These are phyloP conservation scores for Agelas oroides DNA, from an alignment of 37 sponge, comb jelly and placozoan genomes.

Conservation along the genomic window DNA sequence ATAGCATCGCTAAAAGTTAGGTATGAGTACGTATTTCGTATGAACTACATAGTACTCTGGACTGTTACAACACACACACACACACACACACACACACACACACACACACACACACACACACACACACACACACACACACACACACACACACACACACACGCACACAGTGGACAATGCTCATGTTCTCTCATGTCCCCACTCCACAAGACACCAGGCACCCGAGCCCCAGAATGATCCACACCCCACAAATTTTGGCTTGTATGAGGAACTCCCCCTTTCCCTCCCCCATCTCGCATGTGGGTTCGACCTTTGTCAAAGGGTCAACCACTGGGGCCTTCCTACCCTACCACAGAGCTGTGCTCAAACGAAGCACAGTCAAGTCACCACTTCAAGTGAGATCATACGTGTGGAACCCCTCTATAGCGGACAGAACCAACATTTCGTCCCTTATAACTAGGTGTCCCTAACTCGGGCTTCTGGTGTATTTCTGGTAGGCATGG, in stretches of 20 bases:
- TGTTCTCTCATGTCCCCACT: not conserved
- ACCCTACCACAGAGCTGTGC: constrained; percentile 21
- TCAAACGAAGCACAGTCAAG: not conserved
- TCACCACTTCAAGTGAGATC: not conserved
- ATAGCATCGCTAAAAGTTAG: no score
- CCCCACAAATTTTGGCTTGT: not conserved
- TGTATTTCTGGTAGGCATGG: no score
- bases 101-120: not conserved
- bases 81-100: not conserved
- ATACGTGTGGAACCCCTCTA: no score
- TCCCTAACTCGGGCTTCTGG: no score
- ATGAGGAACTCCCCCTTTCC: constrained; percentile 49
- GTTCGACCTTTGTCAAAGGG: not conserved
- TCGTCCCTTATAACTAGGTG: no score
- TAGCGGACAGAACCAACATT: no score
- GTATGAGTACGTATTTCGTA: no score
- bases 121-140: not conserved
- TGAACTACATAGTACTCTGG: not conserved
- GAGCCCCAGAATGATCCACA: not conserved
- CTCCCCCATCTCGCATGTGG: constrained; percentile 15
- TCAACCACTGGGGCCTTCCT: constrained; percentile 30
- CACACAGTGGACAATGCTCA: constrained; percentile 58
- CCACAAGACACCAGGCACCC: not conserved
- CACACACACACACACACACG: not conserved
- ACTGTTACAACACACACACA: not conserved